A percentile compares a stretch with the other conserved stretches of the same genome.
Conservation (phyloP, 2,888 invertebrate species). For the Griposia aprilina region DNA sequence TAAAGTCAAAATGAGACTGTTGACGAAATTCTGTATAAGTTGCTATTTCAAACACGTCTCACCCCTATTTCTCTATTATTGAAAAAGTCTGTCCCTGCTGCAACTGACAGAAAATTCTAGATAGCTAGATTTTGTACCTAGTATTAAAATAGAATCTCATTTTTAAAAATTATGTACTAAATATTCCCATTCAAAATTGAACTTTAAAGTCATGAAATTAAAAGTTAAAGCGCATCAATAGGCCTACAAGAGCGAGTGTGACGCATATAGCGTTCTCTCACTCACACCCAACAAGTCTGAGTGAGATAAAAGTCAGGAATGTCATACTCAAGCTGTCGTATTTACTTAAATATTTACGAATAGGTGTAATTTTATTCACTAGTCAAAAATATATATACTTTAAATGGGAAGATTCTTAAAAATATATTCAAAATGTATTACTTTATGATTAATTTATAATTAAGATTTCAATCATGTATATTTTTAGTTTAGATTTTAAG, state of each 20-base stretch:
- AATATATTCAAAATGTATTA: constrained; percentile 76
- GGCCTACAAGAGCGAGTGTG: constrained; percentile 59
- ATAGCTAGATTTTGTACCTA: constrained; percentile 65
- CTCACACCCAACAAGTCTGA: constrained; percentile 64
- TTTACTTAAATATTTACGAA: constrained; percentile 82
- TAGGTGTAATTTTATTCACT: constrained; percentile 86
- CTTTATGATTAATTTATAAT: constrained; percentile 72
- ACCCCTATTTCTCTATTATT: constrained; percentile 43
- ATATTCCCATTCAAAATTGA: constrained; percentile 65
- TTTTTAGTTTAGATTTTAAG: constrained; percentile 66
- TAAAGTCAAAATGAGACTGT: constrained; percentile 46
- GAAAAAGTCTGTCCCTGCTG: constrained; percentile 40
- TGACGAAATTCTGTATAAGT: constrained; percentile 30
- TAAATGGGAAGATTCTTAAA: constrained; percentile 78
- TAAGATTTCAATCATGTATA: constrained; percentile 69
- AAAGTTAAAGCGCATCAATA: constrained; percentile 58
- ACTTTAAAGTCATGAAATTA: constrained; percentile 41
- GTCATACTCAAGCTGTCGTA: constrained; percentile 78
- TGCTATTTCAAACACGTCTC: constrained; percentile 34
- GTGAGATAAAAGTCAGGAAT: constrained; percentile 61
- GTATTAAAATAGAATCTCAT: constrained; percentile 71
- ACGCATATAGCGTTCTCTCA: constrained; percentile 58
- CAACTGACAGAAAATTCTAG: constrained; percentile 55
- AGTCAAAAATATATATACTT: constrained; percentile 84
- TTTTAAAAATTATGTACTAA: constrained; percentile 54